Conservation (phyloP, 2,113 vertebrate genomes). For the Xyliphius kryptos region DNA sequence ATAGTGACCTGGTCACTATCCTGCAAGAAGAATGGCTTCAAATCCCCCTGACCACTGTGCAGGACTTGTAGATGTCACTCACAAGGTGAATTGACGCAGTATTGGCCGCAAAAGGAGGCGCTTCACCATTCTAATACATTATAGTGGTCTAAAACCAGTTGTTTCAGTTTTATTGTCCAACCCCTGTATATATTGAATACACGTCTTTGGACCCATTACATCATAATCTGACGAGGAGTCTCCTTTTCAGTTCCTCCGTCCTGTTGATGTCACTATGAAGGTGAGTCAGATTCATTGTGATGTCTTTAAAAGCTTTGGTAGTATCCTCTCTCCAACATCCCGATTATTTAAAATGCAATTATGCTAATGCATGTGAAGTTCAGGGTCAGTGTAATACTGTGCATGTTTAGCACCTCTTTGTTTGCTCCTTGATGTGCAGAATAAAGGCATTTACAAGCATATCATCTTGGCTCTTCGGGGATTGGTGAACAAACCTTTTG, state of each 20-base stretch:
- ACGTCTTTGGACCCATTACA: constrained; percentile 9
- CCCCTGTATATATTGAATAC: no score
- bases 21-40: no score
- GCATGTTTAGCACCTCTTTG: constrained; percentile 17
- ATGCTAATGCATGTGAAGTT: constrained; percentile 56
- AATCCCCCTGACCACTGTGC: no score
- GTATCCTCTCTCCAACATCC: constrained; percentile 46
- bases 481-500: constrained; percentile 13
- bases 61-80: no score
- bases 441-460: constrained; percentile 61
- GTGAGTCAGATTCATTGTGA: constrained; percentile 26
- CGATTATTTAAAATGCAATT: constrained; percentile 66
- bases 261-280: constrained; percentile 30
- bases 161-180: no score
- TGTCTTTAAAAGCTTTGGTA: constrained; percentile 22
- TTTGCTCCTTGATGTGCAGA: constrained; percentile 43
- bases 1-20: no score
- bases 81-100: no score
- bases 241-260: neutral
- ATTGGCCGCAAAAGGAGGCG: no score
- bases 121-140: no score
- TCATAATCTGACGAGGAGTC: constrained; percentile 5
- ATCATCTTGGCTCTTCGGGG: constrained; percentile 46
- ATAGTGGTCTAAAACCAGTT: no score
- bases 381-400: constrained; percentile 42